Conservation (phyloP, 2,113 vertebrate species). For the Sinocyclocheilus anophthalmus region DNA sequence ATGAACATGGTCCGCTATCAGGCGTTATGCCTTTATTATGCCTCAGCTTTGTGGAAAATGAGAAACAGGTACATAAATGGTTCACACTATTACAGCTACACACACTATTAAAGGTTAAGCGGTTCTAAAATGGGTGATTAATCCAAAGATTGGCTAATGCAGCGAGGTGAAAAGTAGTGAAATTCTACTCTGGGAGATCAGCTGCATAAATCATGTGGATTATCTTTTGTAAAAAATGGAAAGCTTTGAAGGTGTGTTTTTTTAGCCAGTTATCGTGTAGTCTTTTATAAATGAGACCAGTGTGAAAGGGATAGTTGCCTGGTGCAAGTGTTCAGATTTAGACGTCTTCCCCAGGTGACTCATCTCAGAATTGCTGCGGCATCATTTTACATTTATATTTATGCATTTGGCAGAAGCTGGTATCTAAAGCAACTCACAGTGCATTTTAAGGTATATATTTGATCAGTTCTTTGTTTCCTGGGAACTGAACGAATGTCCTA, state of each 20-base stretch:
- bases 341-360: neutral
- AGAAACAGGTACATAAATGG: neutral
- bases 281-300: constrained; percentile 12
- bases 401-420: neutral
- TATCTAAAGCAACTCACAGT: neutral
- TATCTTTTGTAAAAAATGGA: neutral
- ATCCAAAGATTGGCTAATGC: neutral
- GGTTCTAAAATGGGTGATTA: constrained; percentile 15
- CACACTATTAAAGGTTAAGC: neutral
- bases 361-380: neutral
- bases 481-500: neutral
- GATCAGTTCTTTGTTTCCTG: neutral
- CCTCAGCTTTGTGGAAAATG: neutral
- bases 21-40: neutral
- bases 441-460: neutral
- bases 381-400: constrained; percentile 9
- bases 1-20: no score
- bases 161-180: neutral
- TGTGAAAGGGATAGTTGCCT: neutral
- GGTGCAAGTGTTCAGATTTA: neutral
- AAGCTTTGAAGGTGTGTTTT: neutral
- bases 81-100: neutral
- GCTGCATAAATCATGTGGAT: neutral
- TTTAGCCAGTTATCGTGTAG: neutral
- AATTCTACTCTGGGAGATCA: neutral